Base-by-base conservation (phyloP, 2,888 invertebrate genomes). In the Apodemia zela region DNA sequence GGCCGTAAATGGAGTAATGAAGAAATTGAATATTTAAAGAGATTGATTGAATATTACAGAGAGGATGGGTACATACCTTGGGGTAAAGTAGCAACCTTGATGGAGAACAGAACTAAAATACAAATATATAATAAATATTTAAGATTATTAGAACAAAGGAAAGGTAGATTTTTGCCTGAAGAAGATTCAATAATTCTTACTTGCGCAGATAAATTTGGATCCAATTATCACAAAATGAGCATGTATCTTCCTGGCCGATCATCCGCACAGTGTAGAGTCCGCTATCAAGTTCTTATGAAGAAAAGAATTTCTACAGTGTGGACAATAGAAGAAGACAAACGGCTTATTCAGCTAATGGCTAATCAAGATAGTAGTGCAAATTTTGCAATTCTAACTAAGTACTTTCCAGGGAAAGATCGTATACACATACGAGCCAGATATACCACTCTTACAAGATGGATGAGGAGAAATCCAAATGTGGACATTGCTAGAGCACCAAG, bases 21-120 rank as follows among this genome's bases (percentile, higher is more conserved):
- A 59, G 97, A 98, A 77, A 95, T 97, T 72, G 86, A 93, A 61
- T 90, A 92, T 60, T 85, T 98, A 3, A 75, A 91, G 45, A 87
- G 93, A 63, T 80, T 95, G 1, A 93, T 97, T 0, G 92, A 94
- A n/a, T 85, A 85, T 66, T 93, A 94, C 68, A 93, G 89, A 68
- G 88, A 94, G 63, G 96, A 95, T 18, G 87, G 93, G 65, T 93
- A 93, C 59, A 95, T 97, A 68, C 95, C 96, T 0, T 97, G 97
- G 97, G 92, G 93, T 3, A 93, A 93, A 75, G 94, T 97, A 8
- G 89, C 93, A 0, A 89, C 91, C 29, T 92, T 93, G 61, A 94
- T 96, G 81, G 92, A 93, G 11, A 92, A 93, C 66, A 91, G 94
- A 68, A 93, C 93, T 0, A 94, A 94, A 75, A 85, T 90, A 3